Evolutionary conservation across 2,113 vertebrate genomes (phyloP), one percentile per base, ranked within the genome.

Genomic region (Notarius lentiginosus): DNA sequence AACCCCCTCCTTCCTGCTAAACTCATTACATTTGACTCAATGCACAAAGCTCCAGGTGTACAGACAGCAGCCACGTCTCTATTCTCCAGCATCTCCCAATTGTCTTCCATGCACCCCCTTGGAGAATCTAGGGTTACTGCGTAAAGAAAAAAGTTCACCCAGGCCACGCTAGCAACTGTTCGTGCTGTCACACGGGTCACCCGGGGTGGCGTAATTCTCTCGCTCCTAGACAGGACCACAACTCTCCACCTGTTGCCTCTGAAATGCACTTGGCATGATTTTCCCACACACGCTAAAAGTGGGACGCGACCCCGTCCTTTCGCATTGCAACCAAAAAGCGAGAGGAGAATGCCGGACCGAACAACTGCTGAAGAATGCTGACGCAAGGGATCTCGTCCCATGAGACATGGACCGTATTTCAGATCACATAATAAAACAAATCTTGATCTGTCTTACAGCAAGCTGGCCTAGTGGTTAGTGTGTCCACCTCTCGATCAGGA

Each of bases 41-140:
- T 79, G 80, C 84, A 88, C 89, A 86, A 87, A 88, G 76, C 87
- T 88, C 89, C 89, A 90, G 89, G 89, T 90, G 89, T 90, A 88
- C 63, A 81, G 27, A 81, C 55, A 84, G 84, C 49, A 1, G 27
- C 49, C 22, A 15, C 7, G 93, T 91, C 92, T 87, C 91, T 93
- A 91, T 93, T 93, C 92, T 93, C 88, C 17, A 27, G 63, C 18
- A 41, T 66, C 81, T 83, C 79, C 63, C 24, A 68, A 7, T 12
- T 18, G 22, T 49, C 70, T 55, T 66, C 68, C 30, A 53, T 49
- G 63, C 68, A 49, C 58, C 73, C 55, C 82, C 20, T n/a, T 14
- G 63, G 77, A 83, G 83, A 15, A 51, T 83, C 72, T 88, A 76
- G 47, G 84, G 53, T 88, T 87, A 77, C 88, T 30, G 30, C 68